Evolutionary conservation across 2,113 vertebrate species (phyloP).

Genomic region (Pleuronectes platessa): DNA sequence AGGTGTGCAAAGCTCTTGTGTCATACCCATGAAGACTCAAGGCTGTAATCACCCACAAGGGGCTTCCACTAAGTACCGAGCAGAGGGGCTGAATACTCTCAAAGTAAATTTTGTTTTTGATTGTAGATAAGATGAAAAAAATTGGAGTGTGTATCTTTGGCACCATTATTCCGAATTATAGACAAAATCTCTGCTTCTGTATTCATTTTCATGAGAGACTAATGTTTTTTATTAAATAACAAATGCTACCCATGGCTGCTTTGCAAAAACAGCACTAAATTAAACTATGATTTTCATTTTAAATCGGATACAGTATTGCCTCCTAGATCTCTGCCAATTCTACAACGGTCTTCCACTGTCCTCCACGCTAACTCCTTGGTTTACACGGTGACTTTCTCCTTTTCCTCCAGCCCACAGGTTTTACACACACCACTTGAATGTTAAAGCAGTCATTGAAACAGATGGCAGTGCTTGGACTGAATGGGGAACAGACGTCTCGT

Average conservation of each 20-base stretch:
- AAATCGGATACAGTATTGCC: neutral
- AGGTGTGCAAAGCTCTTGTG: neutral
- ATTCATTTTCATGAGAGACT: neutral
- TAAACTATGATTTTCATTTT: slow-evolving; percentile 1
- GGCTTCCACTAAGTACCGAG: neutral
- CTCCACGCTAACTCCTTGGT: slow-evolving; percentile 2
- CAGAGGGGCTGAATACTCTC: neutral
- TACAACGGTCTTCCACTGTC: neutral
- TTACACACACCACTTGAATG: slow-evolving; percentile 30
- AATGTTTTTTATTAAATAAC: neutral
- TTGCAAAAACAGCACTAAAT: neutral
- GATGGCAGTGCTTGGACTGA: neutral
- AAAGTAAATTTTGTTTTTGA: neutral
- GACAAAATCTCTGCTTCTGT: neutral
- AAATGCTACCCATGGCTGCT: neutral
- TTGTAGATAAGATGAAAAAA: neutral
- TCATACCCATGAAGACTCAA: neutral
- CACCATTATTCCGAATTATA: neutral
- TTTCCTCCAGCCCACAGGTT: slow-evolving; percentile 23
- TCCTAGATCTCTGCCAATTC: neutral
- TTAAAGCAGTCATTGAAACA: neutral
- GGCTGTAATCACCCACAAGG: neutral
- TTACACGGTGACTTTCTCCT: slow-evolving; percentile 1
- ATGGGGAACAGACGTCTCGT: neutral
- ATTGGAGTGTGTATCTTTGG: neutral